Percentiles rank a stretch among this genome's conserved stretches.
Evolutionary conservation across 2,888 invertebrate species (phyloP).

Genomic region (Sinohyriopsis cumingii): DNA sequence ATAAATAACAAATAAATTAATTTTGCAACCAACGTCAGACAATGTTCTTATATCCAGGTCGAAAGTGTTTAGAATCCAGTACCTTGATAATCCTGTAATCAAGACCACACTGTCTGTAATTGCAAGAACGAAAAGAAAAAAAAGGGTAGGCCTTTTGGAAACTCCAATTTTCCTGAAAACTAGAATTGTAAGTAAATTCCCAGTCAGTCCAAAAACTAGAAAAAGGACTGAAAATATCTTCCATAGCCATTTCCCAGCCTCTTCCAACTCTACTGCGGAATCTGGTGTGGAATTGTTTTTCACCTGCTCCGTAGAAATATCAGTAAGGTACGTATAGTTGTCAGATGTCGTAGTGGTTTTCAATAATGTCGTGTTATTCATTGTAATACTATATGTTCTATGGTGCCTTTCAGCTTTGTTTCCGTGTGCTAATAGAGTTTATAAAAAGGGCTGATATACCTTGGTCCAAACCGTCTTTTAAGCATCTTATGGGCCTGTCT

Average conservation of each 20-base stretch:
- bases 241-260: conserved; percentile 28
- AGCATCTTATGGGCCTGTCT: no score
- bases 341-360: no score
- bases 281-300: no score
- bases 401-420: no score
- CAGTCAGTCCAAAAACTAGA: conserved; percentile 34
- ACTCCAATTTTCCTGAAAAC: conserved; percentile 34
- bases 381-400: no score
- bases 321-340: no score
- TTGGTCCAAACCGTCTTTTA: no score
- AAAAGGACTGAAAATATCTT: conserved; percentile 37
- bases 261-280: no score
- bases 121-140: conserved; percentile 37
- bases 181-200: conserved; percentile 37
- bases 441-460: no score
- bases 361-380: no score
- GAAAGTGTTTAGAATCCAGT: conserved; percentile 33
- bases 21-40: conserved; percentile 39
- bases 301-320: no score
- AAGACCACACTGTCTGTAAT: conserved; percentile 42
- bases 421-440: no score
- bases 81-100: conserved; percentile 31
- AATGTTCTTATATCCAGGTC: conserved; percentile 28
- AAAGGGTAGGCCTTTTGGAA: conserved; percentile 35
- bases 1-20: conserved; percentile 43